Conservation (phyloP, 2,113 vertebrate genomes). For the Spea bombifrons region DNA sequence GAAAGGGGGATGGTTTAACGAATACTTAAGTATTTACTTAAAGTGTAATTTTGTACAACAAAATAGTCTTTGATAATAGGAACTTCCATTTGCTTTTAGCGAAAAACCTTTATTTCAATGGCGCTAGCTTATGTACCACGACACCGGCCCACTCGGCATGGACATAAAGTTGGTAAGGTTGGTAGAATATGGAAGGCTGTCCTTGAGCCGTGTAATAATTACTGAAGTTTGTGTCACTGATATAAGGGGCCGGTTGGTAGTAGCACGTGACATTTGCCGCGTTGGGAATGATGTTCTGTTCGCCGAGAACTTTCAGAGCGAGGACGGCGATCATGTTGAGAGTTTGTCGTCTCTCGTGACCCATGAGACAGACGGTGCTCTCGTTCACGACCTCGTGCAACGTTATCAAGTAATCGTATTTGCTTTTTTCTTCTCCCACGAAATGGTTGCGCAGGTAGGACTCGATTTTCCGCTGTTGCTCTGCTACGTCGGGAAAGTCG, state of each 20-base stretch:
- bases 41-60: conserved; percentile 53
- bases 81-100: conserved; percentile 57
- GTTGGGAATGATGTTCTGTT: conserved; percentile 90
- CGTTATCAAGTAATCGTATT: conserved; percentile 96
- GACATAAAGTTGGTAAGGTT: conserved; percentile 78
- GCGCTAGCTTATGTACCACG: conserved; percentile 41
- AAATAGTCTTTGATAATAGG: conserved; percentile 54
- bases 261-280: conserved; percentile 88
- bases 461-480: conserved; percentile 93
- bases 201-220: conserved; percentile 82
- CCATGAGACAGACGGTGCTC: conserved; percentile 95
- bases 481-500: conserved; percentile 88
- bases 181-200: conserved; percentile 75
- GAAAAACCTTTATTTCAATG: conserved; percentile 55
- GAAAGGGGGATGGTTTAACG: conserved; percentile 32
- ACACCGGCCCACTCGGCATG: conserved; percentile 77
- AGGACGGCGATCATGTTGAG: conserved; percentile 93
- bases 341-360: conserved; percentile 82
- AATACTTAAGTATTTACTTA: conserved; percentile 38
- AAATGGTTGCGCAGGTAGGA: conserved; percentile 95
- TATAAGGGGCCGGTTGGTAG: conserved; percentile 90
- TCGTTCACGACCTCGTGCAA: conserved; percentile 83
- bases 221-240: conserved; percentile 80
- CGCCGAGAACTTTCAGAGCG: conserved; percentile 88
- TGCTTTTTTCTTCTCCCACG: conserved; percentile 90